Evolutionary conservation across 2,888 invertebrate genomes (phyloP), one percentile per base, ranked within the genome.

Genomic region (Tupiocoris notatus): DNA sequence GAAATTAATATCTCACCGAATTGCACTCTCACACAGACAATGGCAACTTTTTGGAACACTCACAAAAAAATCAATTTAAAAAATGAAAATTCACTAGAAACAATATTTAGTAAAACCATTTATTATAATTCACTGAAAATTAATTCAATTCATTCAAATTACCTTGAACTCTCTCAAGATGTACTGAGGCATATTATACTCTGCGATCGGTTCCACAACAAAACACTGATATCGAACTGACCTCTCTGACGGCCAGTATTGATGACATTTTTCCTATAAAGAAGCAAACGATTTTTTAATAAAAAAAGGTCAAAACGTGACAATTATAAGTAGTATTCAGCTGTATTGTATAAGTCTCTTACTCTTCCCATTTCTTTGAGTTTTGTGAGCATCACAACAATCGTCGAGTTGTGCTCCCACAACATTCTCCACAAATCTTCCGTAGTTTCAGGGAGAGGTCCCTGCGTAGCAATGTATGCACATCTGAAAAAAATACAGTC

Each of bases 351-450:
- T 17, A 59, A n/a, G n/a, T 18, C 18, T 86, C 92, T 88, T 86
- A 95, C 95, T 84, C 98, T 88, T 82, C 98, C 97, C 95, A 98
- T 96, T 86, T 98, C 98, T 84, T 97, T 93, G 77, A 98, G 88
- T 84, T 98, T 98, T 17, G 98, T 98, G 81, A 99, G 86, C 98
- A 99, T 99, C 24, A 99, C 99, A 79, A 99, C 93, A 83, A 99
- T 98, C 58, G 97, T 98, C 0, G 98, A 98, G 84, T 99, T 98
- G 84, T 98, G 98, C 84, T 99, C 98, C 99, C 99, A 99, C 61
- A 99, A 88, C 98, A 98, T 98, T 78, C 98, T 88, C 99, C 99
- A 99, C 84, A 99, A 95, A 84, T 99, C 99, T 82, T 98, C 98
- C 0, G 96, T 95, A 0, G 98, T 98, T 83, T 98, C 96, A 70